phyloP scores from a whole-genome alignment of 2,888 invertebrate species.

The Spicauda simplicius region DNA sequence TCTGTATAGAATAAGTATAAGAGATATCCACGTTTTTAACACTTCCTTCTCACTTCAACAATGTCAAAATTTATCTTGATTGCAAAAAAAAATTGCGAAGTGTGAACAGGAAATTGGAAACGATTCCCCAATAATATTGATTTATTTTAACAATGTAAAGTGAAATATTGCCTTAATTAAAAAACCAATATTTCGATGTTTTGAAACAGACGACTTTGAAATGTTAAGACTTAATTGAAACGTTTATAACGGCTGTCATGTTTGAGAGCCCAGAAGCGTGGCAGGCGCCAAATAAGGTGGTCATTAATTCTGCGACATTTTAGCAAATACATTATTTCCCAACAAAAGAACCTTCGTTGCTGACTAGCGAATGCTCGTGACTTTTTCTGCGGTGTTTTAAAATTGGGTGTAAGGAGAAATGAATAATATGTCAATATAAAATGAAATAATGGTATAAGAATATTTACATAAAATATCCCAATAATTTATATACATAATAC shows the following conservation, averaged over 20 bases:
- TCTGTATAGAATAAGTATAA: too few species aligned
- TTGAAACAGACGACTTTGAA: conserved; percentile 20
- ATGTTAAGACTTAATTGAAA: conserved; percentile 23
- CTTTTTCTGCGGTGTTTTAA: too few species aligned
- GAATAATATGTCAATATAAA: too few species aligned
- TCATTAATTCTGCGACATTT: conserved; percentile 13
- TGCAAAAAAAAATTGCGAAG: too few species aligned
- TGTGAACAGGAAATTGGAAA: neutral
- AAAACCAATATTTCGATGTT: conserved; percentile 8
- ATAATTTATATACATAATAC: too few species aligned
- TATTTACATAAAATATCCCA: too few species aligned
- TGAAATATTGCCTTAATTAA: conserved; percentile 4
- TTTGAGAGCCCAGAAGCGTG: conserved; percentile 11
- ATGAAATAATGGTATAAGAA: too few species aligned
- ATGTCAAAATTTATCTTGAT: too few species aligned
- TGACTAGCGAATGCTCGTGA: neutral
- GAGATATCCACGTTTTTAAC: too few species aligned
- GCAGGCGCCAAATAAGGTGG: conserved; percentile 12
- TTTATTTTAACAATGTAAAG: neutral
- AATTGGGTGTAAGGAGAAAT: too few species aligned
- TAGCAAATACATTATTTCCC: conserved; percentile 13
- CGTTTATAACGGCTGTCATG: conserved; percentile 16
- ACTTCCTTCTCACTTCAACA: too few species aligned
- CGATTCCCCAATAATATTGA: conserved; percentile 1
- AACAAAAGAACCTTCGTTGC: conserved; percentile 2